Percentiles rank a stretch among this genome's conserved stretches.
These are phyloP conservation scores for Oligia fasciuncula DNA, from an alignment of 2,888 invertebrate genomes.

Conservation along the genomic window DNA sequence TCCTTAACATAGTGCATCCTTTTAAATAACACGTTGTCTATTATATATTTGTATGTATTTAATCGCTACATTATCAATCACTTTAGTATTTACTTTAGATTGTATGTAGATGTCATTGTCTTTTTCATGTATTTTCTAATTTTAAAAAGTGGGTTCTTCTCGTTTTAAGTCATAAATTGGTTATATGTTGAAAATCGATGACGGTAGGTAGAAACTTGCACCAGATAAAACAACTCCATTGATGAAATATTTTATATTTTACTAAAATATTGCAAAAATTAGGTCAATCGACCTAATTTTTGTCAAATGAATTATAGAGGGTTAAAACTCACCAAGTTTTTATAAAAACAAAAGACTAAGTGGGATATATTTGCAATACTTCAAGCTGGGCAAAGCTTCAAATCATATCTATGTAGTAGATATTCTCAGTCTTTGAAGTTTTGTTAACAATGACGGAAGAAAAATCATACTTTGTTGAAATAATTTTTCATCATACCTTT, in stretches of 20 bases:
- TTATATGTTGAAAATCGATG: background rate
- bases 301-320: background rate
- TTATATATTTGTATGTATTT: conserved; percentile 41
- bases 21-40: conserved; percentile 25
- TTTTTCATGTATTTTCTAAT: background rate
- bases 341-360: background rate
- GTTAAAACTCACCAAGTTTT: background rate
- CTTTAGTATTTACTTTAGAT: conserved; percentile 19
- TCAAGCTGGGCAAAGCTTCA: conserved; percentile 35
- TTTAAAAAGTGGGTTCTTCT: background rate
- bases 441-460: conserved; percentile 11
- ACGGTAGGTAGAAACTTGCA: too few species aligned
- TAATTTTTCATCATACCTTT: background rate
- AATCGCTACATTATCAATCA: conserved; percentile 44
- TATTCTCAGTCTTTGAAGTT: conserved; percentile 43
- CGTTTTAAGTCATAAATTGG: background rate
- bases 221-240: background rate
- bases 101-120: background rate
- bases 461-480: background rate
- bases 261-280: background rate
- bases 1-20: conserved; percentile 49
- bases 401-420: conserved; percentile 49
- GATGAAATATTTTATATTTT: background rate
- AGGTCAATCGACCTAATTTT: background rate
- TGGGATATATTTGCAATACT: conserved; percentile 17